These are phyloP conservation scores for Trematomus bernacchii DNA, from an alignment of 2,797 vertebrate species.

Conservation along the genomic window DNA sequence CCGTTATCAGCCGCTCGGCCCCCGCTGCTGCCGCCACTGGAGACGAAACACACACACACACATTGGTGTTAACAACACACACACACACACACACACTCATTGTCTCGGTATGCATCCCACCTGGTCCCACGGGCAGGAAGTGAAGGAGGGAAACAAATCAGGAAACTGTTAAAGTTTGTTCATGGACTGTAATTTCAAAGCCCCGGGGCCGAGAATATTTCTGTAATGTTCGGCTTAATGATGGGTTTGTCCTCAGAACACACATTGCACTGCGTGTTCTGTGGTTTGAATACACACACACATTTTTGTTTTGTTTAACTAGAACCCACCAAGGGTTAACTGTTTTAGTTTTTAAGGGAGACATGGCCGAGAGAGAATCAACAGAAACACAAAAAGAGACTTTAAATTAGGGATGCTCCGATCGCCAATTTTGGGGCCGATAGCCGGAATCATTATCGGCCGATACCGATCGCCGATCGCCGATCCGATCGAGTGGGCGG, in stretches of 20 bases:
- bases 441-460: no score
- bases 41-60: neutral
- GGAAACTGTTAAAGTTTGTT: conserved; percentile 36
- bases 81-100: conserved; percentile 1
- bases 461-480: no score
- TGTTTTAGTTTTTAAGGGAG: no score
- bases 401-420: no score
- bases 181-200: conserved; percentile 38
- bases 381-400: no score
- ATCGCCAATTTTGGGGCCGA: no score
- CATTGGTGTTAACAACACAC: neutral
- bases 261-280: conserved; percentile 1
- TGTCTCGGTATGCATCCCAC: conserved; percentile 39
- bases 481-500: no score
- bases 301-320: no score
- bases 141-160: neutral
- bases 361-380: no score
- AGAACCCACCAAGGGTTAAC: no score
- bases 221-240: conserved; percentile 38
- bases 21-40: conserved; percentile 68
- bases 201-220: conserved; percentile 31
- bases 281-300: neutral
- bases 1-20: conserved; percentile 79
- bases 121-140: conserved; percentile 9
- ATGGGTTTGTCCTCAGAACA: conserved; percentile 12